Base-by-base conservation (phyloP, 2,113 vertebrate species). In the Zosterops pallidus region DNA sequence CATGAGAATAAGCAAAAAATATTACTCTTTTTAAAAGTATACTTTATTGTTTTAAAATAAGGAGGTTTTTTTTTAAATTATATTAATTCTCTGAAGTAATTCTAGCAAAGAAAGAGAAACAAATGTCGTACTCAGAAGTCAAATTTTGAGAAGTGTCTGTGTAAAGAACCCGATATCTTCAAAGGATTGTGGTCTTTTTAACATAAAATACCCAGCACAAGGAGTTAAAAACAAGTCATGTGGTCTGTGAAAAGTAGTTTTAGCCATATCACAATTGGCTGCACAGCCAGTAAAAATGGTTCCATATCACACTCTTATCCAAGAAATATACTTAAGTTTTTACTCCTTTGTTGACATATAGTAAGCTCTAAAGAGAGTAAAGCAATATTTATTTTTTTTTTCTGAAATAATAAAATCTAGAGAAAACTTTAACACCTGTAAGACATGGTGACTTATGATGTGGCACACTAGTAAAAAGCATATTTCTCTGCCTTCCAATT, bases 401-500 rank as follows among this genome's bases (percentile, higher is more conserved):
- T 81, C 46, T 76, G 28, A 84, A 67, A 71, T 29, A 35, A 65
- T 46, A 82, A 72, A 89, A 74, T 28, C 16, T 39, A 52, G 14
- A 70, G 21, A 24, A 80, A 90, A 80, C 5, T 69, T 91, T 47
- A 75, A 56, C 57, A 53, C 4, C 16, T 63, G 3, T 60, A 47
- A 22, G 29, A 79, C 21, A 52, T 0, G 0, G 47, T 62, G 16
- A 74, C 69, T 93, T 78, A 62, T 65, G 3, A 62, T 41, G 60
- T 39, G 31, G 5, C 1, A 9, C 23, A 41, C 24, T 53, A n/a
- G 18, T 69, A 71, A 86, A 91, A 71, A 22, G 0, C 9, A 53
- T 24, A 4, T 69, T 93, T 93, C 49, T 90, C 22, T 84, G 35
- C 16, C 44, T 83, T 77, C 53, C 63, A 69, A 67, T 87, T 84